These are phyloP conservation scores for Anthonomus grandis DNA, from an alignment of 1,140 invertebrate genomes.

Conservation along the genomic window DNA sequence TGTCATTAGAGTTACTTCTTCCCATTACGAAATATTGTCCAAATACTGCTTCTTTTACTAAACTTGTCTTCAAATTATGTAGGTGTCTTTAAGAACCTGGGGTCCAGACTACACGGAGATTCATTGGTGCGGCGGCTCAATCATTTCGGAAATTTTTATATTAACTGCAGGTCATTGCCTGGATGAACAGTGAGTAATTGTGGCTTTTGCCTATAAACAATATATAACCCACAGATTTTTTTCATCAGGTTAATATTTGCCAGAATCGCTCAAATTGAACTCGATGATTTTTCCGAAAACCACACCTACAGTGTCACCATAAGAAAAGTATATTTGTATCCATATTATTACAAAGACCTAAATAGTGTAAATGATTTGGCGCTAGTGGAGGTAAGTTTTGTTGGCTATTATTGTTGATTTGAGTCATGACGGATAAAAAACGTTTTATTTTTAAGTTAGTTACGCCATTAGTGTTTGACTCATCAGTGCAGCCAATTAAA, in stretches of 20 bases:
- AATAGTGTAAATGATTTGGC: constrained; percentile 13
- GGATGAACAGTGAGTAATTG: not conserved
- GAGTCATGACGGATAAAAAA: no score
- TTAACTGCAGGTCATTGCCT: constrained; percentile 5
- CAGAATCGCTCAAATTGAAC: not conserved
- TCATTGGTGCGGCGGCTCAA: constrained; percentile 2
- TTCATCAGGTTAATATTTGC: not conserved
- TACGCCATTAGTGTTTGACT: not conserved
- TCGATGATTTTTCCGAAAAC: constrained; percentile 12
- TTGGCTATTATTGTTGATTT: not conserved
- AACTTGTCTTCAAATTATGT: not conserved
- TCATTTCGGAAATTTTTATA: constrained; percentile 1
- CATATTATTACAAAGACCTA: constrained; percentile 2
- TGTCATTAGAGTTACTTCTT: no score
- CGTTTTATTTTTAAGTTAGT: not conserved
- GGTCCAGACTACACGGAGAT: no score
- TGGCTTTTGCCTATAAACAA: not conserved
- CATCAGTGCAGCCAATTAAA: not conserved
- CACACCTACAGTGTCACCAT: not conserved
- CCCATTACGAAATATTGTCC: no score
- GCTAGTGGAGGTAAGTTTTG: constrained; percentile 5
- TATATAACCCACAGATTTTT: not conserved
- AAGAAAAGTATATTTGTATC: constrained; percentile 2
- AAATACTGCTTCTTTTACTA: no score
- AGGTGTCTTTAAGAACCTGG: not conserved